Evolutionary conservation across 2,113 vertebrate species (phyloP).

Genomic region (Mystacornis crossleyi): DNA sequence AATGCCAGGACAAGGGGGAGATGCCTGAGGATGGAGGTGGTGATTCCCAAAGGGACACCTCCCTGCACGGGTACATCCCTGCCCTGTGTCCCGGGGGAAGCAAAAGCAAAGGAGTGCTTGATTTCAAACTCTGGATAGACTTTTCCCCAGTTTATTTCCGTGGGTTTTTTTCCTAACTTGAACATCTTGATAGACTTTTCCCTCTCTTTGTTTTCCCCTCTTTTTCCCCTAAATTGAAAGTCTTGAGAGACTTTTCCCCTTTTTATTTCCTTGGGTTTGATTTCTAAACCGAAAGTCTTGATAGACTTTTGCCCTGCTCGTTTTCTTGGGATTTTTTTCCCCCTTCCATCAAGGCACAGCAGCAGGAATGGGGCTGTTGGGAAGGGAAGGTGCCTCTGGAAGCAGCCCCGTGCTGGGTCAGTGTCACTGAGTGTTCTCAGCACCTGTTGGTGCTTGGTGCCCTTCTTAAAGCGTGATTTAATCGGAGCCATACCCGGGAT

Average conservation of each 20-base stretch:
- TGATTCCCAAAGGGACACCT: background rate
- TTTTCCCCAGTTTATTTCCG: background rate
- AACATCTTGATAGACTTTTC: background rate
- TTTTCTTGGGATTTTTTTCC: background rate
- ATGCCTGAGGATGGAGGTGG: background rate
- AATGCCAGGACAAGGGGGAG: background rate
- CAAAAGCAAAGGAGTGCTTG: background rate
- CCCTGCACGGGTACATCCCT: background rate
- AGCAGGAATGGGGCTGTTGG: background rate
- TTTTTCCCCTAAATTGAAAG: background rate
- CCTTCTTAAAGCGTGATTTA: background rate
- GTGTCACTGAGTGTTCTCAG: background rate
- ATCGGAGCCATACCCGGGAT: background rate
- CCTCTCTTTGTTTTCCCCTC: background rate
- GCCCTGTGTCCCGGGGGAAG: background rate
- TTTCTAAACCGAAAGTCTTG: background rate
- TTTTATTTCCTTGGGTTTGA: rapidly evolving
- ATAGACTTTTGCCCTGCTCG: background rate
- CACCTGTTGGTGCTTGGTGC: background rate
- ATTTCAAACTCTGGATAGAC: background rate
- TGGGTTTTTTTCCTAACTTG: background rate
- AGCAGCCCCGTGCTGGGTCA: background rate
- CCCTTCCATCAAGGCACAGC: background rate
- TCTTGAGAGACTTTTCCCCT: background rate
- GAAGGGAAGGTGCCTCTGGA: background rate